A percentile compares a stretch with the other conserved stretches of the same genome.
phyloP scores from a whole-genome alignment of 2,797 vertebrate genomes.

The Characodon lateralis region DNA sequence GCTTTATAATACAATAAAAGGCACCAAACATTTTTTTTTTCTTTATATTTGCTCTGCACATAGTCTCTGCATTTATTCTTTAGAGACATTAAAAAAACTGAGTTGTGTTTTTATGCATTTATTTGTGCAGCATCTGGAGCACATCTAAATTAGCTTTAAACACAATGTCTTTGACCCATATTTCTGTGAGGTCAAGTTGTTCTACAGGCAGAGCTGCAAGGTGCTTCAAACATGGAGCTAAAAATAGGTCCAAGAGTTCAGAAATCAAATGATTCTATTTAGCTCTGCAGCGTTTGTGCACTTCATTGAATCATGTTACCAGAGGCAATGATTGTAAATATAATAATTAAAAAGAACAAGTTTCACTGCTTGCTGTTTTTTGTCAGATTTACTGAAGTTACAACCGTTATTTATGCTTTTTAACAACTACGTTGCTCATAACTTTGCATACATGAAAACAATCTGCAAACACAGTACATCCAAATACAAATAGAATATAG shows the following conservation, averaged over 20 bases:
- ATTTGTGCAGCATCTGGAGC: background rate
- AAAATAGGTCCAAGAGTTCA: slow-evolving; percentile 10
- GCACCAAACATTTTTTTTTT: slow-evolving; percentile 7
- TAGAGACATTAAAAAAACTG: background rate
- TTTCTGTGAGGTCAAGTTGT: slow-evolving; percentile 20
- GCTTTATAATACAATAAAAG: slow-evolving; percentile 1
- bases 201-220: slow-evolving; percentile 8
- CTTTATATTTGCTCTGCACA: background rate
- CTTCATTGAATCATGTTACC: background rate
- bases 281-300: background rate
- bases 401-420: background rate
- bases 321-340: background rate
- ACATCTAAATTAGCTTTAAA: slow-evolving; percentile 1
- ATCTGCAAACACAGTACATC: background rate
- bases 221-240: background rate
- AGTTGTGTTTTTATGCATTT: background rate
- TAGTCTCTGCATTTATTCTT: background rate
- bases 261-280: background rate
- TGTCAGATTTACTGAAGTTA: background rate
- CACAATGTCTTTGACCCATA: slow-evolving; percentile 18
- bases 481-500: background rate
- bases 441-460: background rate
- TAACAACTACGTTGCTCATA: background rate
- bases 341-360: background rate
- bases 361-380: slow-evolving; percentile 5